Evolutionary conservation across 2,113 vertebrate species (phyloP).

Genomic region (Scartelaos histophorus): DNA sequence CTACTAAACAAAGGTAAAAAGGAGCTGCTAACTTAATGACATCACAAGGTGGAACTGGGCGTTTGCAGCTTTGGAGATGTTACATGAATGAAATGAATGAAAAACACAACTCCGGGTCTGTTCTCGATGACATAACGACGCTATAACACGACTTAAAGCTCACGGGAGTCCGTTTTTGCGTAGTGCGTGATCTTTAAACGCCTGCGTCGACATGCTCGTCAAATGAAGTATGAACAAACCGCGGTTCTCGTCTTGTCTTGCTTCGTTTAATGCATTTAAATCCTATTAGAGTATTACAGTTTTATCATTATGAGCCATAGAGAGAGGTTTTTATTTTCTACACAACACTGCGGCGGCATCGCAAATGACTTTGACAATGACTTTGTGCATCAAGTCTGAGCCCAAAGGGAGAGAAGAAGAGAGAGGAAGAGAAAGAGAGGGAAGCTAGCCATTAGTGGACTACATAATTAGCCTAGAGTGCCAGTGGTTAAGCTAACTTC

Average conservation of each 20-base stretch:
- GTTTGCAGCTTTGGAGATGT: too few relatives aligned
- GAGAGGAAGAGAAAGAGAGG: not conserved
- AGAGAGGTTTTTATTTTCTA: not conserved
- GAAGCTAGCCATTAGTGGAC: not conserved
- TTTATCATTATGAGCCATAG: not conserved
- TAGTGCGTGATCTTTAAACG: not conserved
- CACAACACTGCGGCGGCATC: not conserved
- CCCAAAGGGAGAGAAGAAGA: not conserved
- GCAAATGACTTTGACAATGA: constrained; percentile 4
- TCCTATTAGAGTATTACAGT: constrained; percentile 5
- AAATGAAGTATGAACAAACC: constrained; percentile 5
- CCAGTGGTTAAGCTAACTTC: not conserved
- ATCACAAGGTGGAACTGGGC: too few relatives aligned
- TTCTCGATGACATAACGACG: too few relatives aligned
- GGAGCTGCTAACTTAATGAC: too few relatives aligned
- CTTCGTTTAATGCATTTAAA: not conserved
- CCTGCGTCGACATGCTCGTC: not conserved
- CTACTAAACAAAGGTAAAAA: too few relatives aligned
- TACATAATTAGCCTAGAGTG: not conserved
- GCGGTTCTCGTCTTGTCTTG: not conserved
- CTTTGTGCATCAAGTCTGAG: constrained; percentile 1
- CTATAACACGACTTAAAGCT: too few relatives aligned
- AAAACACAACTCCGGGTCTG: too few relatives aligned
- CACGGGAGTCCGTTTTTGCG: too few relatives aligned
- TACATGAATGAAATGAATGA: too few relatives aligned